Evolutionary conservation across 2,113 vertebrate species (phyloP).

Genomic region (Vulpes ferrilata): DNA sequence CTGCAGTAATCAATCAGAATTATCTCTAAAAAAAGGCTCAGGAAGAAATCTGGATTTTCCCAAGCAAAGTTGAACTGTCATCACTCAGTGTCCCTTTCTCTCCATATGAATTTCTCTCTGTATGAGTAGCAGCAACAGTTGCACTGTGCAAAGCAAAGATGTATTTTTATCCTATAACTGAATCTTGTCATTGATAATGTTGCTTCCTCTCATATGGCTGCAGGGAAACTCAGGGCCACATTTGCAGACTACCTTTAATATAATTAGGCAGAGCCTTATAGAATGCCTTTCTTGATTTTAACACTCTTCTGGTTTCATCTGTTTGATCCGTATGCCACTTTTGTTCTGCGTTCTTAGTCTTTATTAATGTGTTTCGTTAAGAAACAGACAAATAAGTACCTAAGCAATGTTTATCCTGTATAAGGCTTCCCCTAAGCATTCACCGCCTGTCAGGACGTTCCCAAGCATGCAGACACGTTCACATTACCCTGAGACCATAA

Average conservation of each 20-base stretch:
- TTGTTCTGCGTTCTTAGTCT: not conserved
- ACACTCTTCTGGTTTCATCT: not conserved
- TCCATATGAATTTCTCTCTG: not conserved
- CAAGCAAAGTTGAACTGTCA: not conserved
- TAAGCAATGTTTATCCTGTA: not conserved
- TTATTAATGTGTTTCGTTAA: not conserved
- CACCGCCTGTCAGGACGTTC: not conserved
- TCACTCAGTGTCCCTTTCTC: not conserved
- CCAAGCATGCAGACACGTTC: not conserved
- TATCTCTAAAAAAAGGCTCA: constrained; percentile 4
- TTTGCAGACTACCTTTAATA: not conserved
- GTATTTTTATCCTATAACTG: not conserved
- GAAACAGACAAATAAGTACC: not conserved
- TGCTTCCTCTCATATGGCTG: not conserved
- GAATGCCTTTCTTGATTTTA: not conserved
- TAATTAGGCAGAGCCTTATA: not conserved
- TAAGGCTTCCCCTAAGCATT: not conserved
- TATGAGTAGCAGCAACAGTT: not conserved
- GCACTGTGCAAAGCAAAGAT: not conserved
- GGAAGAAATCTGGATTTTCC: constrained; percentile 16
- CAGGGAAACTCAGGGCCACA: not conserved
- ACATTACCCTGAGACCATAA: not conserved
- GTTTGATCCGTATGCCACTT: not conserved
- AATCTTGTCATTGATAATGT: not conserved
- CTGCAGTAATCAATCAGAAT: not conserved